Base-by-base conservation (phyloP, 1,140 invertebrate species). In the Procambarus virginalis region DNA sequence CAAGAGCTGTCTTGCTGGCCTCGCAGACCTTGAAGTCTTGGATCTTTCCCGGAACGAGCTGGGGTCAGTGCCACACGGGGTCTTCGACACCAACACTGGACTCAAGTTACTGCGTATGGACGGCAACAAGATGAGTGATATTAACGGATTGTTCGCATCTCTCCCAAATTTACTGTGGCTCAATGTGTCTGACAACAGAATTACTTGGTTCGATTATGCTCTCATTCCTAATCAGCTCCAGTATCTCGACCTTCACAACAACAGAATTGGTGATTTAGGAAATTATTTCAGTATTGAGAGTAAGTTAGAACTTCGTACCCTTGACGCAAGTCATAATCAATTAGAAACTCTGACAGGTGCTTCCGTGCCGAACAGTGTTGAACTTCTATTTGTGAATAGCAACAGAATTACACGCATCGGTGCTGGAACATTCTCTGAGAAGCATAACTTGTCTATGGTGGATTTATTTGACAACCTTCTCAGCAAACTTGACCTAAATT, bases 181-280 rank as follows among this genome's bases (percentile, higher is more conserved):
- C 64, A 98, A 98, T 94, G 94, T 98, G n/a, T 97, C 97, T 1
- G 96, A 97, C 94, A 98, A 98, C 95, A 95, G 95, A 93, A 94
- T 98, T 93, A 96, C 97, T 76, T 97, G 97, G 97, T 98, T 98
- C 93, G 97, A 98, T 93, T 98, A 97, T 93, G 97, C 97, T 20
- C 97, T 97, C 93, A 96, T 98, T 90, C 97, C 97, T 12, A 96
- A 95, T 76, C 97, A 97, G 93, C 94, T 98, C 76, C 97, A 98
- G 94, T 98, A 97, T 97, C 94, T 98, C 93, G 97, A 98, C 93
- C 96, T 98, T 92, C 97, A 97, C 93, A 96, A 97, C 68, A 98
- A 98, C 93, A 97, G 96, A 92, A 97, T 98, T 93, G 96, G 97
- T 94, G 96, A 96, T 60, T 94, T 98, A 80, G 97, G 96, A 10